phyloP scores from a whole-genome alignment of 2,888 invertebrate species.

The Ophion ventricosus region DNA sequence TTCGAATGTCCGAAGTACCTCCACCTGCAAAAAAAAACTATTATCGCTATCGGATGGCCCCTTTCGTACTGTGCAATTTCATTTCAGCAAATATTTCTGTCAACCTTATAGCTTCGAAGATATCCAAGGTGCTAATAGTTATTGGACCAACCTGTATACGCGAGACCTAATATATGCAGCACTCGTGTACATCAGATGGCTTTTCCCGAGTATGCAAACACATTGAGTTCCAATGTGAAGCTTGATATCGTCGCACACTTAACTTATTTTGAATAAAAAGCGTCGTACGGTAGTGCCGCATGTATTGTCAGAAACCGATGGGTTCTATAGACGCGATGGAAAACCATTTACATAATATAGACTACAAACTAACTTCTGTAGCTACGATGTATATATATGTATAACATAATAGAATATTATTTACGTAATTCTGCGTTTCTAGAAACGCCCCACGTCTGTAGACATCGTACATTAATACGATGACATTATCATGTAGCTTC shows the following conservation, averaged over 20 bases:
- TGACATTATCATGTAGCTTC: background rate
- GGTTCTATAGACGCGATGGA: slow-evolving; percentile 6
- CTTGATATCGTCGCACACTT: slow-evolving; percentile 10
- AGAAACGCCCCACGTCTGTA: background rate
- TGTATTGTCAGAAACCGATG: slow-evolving; percentile 35
- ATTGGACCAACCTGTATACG: too few species aligned
- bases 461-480: background rate
- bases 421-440: background rate
- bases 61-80: too few species aligned
- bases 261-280: slow-evolving; percentile 27
- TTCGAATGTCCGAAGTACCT: too few species aligned
- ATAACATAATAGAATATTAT: background rate
- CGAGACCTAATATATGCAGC: slow-evolving; percentile 17
- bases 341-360: slow-evolving; percentile 23
- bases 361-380: background rate
- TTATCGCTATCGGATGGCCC: too few species aligned
- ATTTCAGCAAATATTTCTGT: too few species aligned
- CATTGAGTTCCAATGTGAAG: slow-evolving; percentile 8
- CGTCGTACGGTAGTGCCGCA: slow-evolving; percentile 39
- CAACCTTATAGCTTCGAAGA: too few species aligned
- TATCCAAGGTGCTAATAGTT: too few species aligned
- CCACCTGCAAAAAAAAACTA: too few species aligned
- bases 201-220: slow-evolving; percentile 30
- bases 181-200: background rate
- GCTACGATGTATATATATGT: background rate